Percentiles rank a stretch among this genome's conserved stretches.
Evolutionary conservation across 2,888 invertebrate species (phyloP).

Genomic region (Drosophila neonasuta): DNA sequence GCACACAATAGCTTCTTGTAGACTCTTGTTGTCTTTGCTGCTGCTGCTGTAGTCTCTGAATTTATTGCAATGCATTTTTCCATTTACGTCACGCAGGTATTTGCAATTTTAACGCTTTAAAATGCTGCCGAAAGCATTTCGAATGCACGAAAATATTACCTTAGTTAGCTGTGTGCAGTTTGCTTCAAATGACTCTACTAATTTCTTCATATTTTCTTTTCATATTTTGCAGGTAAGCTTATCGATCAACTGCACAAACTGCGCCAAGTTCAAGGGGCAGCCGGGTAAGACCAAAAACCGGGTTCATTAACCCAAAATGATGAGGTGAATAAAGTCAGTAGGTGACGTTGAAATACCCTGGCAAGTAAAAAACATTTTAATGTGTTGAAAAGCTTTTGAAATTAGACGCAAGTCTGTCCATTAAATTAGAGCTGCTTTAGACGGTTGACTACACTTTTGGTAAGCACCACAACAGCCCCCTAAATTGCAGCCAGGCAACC

Average conservation of each 20-base stretch:
- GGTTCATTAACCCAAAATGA: slow-evolving; percentile 63
- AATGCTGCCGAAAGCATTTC: slow-evolving; percentile 22
- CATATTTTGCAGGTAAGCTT: slow-evolving; percentile 47
- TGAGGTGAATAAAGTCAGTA: background rate
- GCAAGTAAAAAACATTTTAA: background rate
- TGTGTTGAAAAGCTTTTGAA: background rate
- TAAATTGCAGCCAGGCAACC: slow-evolving; percentile 47
- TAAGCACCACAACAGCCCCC: background rate
- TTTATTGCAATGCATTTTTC: slow-evolving; percentile 71
- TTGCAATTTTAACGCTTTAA: slow-evolving; percentile 69
- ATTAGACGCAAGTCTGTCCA: background rate
- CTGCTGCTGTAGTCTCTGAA: slow-evolving; percentile 44
- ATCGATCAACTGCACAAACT: slow-evolving; percentile 8
- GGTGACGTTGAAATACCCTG: background rate
- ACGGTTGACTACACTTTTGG: background rate
- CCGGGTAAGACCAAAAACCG: slow-evolving; percentile 30
- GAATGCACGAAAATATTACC: slow-evolving; percentile 25
- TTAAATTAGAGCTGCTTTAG: slow-evolving; percentile 1
- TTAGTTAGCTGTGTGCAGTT: slow-evolving; percentile 1
- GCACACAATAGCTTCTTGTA: slow-evolving; percentile 41
- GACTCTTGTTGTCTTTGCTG: slow-evolving; percentile 24
- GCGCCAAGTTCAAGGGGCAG: slow-evolving; percentile 7
- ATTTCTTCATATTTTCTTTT: slow-evolving; percentile 14
- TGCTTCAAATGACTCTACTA: slow-evolving; percentile 9
- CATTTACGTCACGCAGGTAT: slow-evolving; percentile 66